Base-by-base conservation (phyloP, 2,888 invertebrate genomes). In the Acronicta aceris region DNA sequence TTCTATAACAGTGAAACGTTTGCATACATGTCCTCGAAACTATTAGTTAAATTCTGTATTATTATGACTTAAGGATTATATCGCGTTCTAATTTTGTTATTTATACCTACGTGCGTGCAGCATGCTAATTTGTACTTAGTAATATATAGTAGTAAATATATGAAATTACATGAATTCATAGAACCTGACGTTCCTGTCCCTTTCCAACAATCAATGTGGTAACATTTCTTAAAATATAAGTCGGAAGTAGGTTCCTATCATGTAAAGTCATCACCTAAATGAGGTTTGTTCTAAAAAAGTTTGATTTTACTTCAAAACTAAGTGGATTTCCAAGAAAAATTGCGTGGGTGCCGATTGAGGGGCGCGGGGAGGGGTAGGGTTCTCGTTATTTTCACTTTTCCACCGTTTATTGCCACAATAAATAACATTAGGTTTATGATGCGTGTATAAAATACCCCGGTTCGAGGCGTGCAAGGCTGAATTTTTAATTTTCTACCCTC, bases 391-490 rank as follows among this genome's bases (percentile, higher is more conserved):
- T 81, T 76, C 72, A 79, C 78, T 80, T 77, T 74, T 62, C 73
- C 63, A 2, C 60, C 71, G 66, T 81, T 81, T 81, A 81, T 81
- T 77, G 69, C 79, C 64, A 72, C 81, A 77, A 81, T 81, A 81
- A 81, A 81, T 81, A 81, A 81, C 79, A 79, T 81, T 79, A 78
- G 73, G 76, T 79, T 81, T 81, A 81, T 78, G 79, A 78, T 59
- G 80, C 76, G 78, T 78, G 76, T 74, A 71, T 76, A 81, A 80
- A 79, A 81, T 74, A 78, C 65, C 65, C 65, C 59, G 16, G 62
- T 42, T 30, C 33, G 69, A 50, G 57, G 69, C 55, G 72, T 51
- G 65, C 55, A 48, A 56, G 64, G 30, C 65, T 74, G 72, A 78
- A 79, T 71, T 75, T 75, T 75, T 72, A 72, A 73, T 75, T 75